Conservation (phyloP, 2,113 vertebrate genomes). For the Rhipidura dahli region DNA sequence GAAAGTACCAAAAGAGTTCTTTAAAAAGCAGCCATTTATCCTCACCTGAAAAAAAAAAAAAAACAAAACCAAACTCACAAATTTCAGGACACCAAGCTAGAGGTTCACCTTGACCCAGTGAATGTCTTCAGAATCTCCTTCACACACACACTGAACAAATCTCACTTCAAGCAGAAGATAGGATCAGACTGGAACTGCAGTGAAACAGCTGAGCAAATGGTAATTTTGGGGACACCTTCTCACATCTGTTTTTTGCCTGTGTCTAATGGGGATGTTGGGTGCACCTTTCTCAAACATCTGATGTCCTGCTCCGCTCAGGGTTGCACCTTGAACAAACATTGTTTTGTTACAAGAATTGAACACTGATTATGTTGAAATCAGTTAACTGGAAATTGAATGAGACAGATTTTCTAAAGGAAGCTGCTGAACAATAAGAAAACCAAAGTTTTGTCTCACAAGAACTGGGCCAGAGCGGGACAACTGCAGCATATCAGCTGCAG, state of each 20-base stretch:
- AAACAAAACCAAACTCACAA: not conserved
- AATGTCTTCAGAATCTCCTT: not conserved
- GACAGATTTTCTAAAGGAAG: not conserved
- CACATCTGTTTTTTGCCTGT: not conserved
- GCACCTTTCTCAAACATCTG: not conserved
- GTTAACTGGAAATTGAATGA: not conserved
- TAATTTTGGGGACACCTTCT: not conserved
- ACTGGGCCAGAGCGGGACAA: not conserved
- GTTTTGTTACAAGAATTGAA: not conserved
- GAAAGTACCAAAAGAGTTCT: not conserved
- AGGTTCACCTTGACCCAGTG: not conserved
- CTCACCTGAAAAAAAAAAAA: not conserved
- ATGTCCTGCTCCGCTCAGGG: not conserved
- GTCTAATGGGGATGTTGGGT: not conserved
- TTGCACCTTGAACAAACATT: not conserved
- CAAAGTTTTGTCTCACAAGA: not conserved
- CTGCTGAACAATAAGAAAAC: not conserved
- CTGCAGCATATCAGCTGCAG: not conserved
- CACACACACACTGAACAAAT: not conserved
- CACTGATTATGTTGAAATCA: not conserved
- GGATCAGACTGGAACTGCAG: not conserved
- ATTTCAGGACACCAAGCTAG: not conserved
- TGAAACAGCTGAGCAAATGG: not conserved
- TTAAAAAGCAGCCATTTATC: not conserved
- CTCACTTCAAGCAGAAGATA: not conserved